Base-by-base conservation (phyloP, 1,140 invertebrate species). In the Platyscapa corneri region DNA sequence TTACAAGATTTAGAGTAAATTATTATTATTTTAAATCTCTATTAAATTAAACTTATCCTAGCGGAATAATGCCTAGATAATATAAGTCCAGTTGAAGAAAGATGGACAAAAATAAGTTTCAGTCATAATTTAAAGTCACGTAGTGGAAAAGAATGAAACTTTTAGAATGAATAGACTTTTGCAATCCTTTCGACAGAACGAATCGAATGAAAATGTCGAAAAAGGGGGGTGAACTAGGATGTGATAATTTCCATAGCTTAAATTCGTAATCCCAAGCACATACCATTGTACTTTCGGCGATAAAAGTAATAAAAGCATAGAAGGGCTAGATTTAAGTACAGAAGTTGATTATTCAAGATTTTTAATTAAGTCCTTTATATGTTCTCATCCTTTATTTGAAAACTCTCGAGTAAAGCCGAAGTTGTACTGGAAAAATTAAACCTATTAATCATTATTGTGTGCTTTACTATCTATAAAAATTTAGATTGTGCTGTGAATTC, bases 41-140 rank as follows among this genome's bases (percentile, higher is more conserved):
- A 46, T 37, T 74, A 72, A 82, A 72, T 82, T 30, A 82, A 74
- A 42, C 53, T 39, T 39, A 56, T 82, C 42, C 72, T 34, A 30
- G 20, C n/a, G 32, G 49, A 74, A 56, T 60, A 75, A 74, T 72
- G 7, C 46, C 18, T n/a, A 49, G 64, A 81, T 81, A 81, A 81
- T 81, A 65, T 42, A 81, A 56, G 67, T 53, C 39, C 65, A 42
- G 32, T 72, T 20, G 30, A 72, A 82, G 70, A 75, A 82, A 82
- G 34, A 64, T 8, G n/a, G 46, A 67, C 12, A 80, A 79, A 79
- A 56, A 74, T 75, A 72, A 77, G 37, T 83, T 77, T 30, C 34
- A 32, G 77, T 74, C 82, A 82, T 82, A 86, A 86, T 86, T 82
- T 74, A 86, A 82, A 83, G 34, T 78, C 30, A 70, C 49, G 53